phyloP scores from a whole-genome alignment of 2,888 invertebrate species.

The Bursaphelenchus okinawaensis region DNA sequence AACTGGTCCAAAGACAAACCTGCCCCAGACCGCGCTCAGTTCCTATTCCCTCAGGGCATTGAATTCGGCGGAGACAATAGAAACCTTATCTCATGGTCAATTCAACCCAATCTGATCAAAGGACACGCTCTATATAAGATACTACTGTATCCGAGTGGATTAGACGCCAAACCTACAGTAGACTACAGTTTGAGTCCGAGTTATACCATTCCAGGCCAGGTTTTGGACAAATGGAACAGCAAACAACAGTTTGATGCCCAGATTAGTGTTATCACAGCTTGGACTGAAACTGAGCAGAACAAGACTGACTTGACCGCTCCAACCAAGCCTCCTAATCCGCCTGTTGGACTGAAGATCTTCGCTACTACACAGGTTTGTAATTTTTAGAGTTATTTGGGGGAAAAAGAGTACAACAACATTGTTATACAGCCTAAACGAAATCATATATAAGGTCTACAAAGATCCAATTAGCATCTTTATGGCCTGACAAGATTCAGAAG shows the following conservation, averaged over 20 bases:
- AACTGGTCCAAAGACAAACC: not conserved
- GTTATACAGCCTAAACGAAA: too few species aligned
- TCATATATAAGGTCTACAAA: too few species aligned
- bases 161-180: slow-evolving; percentile 31
- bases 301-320: slow-evolving; percentile 49
- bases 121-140: slow-evolving; percentile 37
- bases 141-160: slow-evolving; percentile 25
- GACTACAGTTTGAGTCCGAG: slow-evolving; percentile 34
- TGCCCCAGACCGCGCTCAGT: slow-evolving; percentile 19
- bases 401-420: too few species aligned
- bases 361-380: slow-evolving; percentile 46
- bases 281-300: slow-evolving; percentile 39
- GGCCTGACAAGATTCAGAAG: too few species aligned
- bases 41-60: slow-evolving; percentile 10
- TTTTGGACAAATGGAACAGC: slow-evolving; percentile 46
- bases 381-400: too few species aligned
- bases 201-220: slow-evolving; percentile 34
- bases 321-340: slow-evolving; percentile 50
- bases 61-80: slow-evolving; percentile 14
- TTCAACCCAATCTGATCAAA: slow-evolving; percentile 27
- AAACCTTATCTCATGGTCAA: slow-evolving; percentile 34
- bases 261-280: slow-evolving; percentile 45
- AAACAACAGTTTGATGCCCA: slow-evolving; percentile 51
- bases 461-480: too few species aligned
- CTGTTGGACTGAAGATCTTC: slow-evolving; percentile 41